Base-by-base conservation (phyloP, 2,888 invertebrate species). In the Scotopteryx bipunctaria region DNA sequence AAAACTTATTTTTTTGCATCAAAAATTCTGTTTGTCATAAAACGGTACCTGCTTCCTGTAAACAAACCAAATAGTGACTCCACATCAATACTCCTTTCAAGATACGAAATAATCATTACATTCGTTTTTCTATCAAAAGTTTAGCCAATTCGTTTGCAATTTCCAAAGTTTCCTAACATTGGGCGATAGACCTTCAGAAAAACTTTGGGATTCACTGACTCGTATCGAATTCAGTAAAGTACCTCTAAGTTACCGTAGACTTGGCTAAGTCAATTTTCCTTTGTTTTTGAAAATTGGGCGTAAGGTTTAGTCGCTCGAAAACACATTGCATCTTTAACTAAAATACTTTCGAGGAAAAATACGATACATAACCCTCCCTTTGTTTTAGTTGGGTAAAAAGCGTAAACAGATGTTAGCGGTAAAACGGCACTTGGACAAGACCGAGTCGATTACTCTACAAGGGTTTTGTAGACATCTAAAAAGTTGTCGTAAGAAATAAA, bases 91-190 rank as follows among this genome's bases (percentile, higher is more conserved):
- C 41, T 41, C 17, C 42, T 29, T 29, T 31, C 29, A 29, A 13
- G 29, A 51, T 23, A 43, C 19, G 11, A 35, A 36, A 42, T 31
- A 36, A 32, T 43, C 43, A 53, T 48, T 38, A 43, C 47, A 44
- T 35, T 44, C 33, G 53, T 53, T 54, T 54, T 54, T 44, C 44
- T 35, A 54, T 54, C 53, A 48, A 44, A 49, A 54, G 38, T 47
- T 54, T 41, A 4, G 35, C 29, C 44, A 45, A 54, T 54, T 44
- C 25, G 35, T 40, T 43, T 40, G 44, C 35, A 19, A 44, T 48
- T 50, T 25, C 11, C 35, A 2, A 47, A 53, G 35, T 53, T 53
- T 48, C 19, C 38, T 40, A 38, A 29, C 53, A 31, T 23, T 23
- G 47, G 23, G 46, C 47, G 29, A 53, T 48, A 44, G 53, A 40